Base-by-base conservation (phyloP, 2,797 vertebrate genomes). In the Phataginus tricuspis region DNA sequence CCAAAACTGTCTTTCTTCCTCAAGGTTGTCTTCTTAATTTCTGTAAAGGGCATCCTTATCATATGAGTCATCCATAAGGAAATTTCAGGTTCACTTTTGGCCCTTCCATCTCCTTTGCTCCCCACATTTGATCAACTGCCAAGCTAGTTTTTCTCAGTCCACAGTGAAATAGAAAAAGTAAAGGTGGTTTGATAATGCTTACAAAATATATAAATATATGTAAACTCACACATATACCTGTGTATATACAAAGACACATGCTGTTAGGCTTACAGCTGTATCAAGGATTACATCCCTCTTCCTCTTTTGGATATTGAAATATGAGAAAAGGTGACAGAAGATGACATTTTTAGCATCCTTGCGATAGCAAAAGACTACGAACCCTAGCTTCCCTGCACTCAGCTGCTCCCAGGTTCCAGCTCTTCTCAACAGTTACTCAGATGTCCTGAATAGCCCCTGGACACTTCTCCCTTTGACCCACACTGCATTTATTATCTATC, bases 81-180 rank as follows among this genome's bases (percentile, higher is more conserved):
- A 85, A 93, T 51, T 55, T 69, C 72, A 80, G 31, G 79, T 59
- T 71, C 42, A 87, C 23, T 85, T 93, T 75, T 88, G 64, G 66
- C 53, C 18, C 59, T 79, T 61, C 31, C 29, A n/a, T 75, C 66
- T 87, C 78, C 71, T 88, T 88, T 87, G 29, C 27, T 69, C 29
- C 37, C 45, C 42, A 63, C n/a, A 85, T 78, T 85, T 88, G 86
- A 91, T 91, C 42, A 79, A 69, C 57, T 69, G 14, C 34, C 75
- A 78, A 34, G 16, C 29, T 90, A n/a, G 25, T 31, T 83, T 75
- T 86, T n/a, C 68, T 92, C 34, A 49, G 55, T 59, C 57, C 31
- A 94, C 66, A 78, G 37, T 82, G 55, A 86, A 92, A 72, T 34
- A 86, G 77, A n/a, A 61, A 71, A 86, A 92, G 74, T 25, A 45